phyloP scores from a whole-genome alignment of 2,888 invertebrate species.

The Eumerus sabulonum region DNA sequence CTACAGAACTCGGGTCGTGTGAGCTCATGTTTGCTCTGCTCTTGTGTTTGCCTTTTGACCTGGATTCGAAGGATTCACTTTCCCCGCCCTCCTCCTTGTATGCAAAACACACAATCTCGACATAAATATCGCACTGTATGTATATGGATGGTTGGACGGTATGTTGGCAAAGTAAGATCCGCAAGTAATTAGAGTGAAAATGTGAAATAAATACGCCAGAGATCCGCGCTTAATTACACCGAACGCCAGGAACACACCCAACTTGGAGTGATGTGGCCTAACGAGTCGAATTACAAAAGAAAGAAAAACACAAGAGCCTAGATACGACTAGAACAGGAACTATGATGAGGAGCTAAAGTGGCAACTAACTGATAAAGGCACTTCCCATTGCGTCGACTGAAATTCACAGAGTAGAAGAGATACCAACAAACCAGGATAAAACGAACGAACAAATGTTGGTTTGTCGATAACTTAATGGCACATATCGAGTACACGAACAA shows the following conservation, averaged over 20 bases:
- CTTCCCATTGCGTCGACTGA: constrained; percentile 43
- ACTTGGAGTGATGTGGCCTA: not conserved
- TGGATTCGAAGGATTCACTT: constrained; percentile 21
- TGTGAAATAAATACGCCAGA: constrained; percentile 23
- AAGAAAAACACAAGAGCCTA: constrained; percentile 1
- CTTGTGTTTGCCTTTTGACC: constrained; percentile 59
- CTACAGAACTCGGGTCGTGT: constrained; percentile 2
- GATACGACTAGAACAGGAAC: not conserved
- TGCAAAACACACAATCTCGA: not conserved
- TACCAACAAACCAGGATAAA: constrained; percentile 5
- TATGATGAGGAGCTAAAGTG: not conserved
- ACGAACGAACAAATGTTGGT: not conserved
- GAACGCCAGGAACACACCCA: constrained; percentile 16
- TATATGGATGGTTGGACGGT: too few relatives aligned
- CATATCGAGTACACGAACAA: constrained; percentile 27
- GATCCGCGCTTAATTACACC: constrained; percentile 51
- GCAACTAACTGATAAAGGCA: constrained; percentile 43
- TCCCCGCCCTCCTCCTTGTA: constrained; percentile 3
- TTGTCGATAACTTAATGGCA: constrained; percentile 41
- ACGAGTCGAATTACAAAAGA: constrained; percentile 1
- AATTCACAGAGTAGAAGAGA: constrained; percentile 39
- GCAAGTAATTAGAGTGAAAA: constrained; percentile 24
- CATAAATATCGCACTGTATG: too few relatives aligned
- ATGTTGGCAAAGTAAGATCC: constrained; percentile 3
- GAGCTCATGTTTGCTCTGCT: constrained; percentile 21